Conservation (phyloP, 2,797 vertebrate species). For the Acrossocheilus fasciatus region DNA sequence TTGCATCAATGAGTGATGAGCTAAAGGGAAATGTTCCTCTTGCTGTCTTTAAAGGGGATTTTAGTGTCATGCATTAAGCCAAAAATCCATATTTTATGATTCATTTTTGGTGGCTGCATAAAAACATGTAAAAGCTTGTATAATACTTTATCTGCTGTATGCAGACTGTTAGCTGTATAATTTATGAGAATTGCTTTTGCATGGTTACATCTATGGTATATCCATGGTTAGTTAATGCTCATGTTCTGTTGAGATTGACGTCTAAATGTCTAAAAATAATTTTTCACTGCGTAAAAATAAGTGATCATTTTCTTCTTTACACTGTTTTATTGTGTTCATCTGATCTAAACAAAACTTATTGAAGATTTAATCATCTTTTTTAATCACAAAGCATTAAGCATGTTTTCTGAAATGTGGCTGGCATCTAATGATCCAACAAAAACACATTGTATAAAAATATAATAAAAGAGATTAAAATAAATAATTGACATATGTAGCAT, state of each 20-base stretch:
- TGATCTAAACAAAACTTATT: not conserved
- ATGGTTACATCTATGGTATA: conserved; percentile 1
- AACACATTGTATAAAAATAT: too few species aligned
- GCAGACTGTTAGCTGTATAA: conserved; percentile 17
- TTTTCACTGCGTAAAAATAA: not conserved
- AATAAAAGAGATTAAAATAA: not conserved
- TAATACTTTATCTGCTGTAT: conserved; percentile 32
- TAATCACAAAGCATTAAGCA: not conserved
- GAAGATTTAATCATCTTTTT: not conserved
- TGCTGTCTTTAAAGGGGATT: conserved; percentile 40
- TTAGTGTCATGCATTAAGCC: conserved; percentile 42
- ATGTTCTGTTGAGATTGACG: not conserved
- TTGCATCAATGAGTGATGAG: conserved; percentile 46
- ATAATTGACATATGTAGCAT: not conserved
- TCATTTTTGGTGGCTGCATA: conserved; percentile 17
- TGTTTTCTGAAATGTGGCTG: not conserved
- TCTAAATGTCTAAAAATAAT: not conserved
- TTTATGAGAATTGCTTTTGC: conserved; percentile 22
- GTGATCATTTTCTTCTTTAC: not conserved
- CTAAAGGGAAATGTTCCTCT: conserved; percentile 6
- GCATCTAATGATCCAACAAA: not conserved
- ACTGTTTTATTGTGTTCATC: not conserved
- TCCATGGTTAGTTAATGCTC: not conserved
- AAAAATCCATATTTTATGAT: conserved; percentile 35
- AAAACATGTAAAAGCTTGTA: conserved; percentile 14